Evolutionary conservation across 2,797 vertebrate genomes (phyloP), one percentile per base, ranked within the genome.

Genomic region (Poeciliopsis presidionis): DNA sequence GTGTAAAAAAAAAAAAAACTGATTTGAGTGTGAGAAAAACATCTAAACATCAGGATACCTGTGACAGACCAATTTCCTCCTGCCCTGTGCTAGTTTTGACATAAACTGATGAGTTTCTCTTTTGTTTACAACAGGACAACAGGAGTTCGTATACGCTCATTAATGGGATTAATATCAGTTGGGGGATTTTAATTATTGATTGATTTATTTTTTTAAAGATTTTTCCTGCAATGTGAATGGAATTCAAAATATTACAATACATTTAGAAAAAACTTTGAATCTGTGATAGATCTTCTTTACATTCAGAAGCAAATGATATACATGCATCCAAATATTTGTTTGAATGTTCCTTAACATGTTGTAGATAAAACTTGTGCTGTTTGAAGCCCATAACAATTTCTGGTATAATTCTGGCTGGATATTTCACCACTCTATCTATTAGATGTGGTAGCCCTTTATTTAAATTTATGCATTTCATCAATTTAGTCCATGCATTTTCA

Each of bases 21-120:
- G 79, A 36, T 65, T 65, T 39, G 9, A 25, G 8, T 22, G 0
- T 41, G 8, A 67, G 18, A 41, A 41, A 67, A 41, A 18, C 18
- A 20, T 65, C 59, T 80, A n/a, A 45, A 89, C 89, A 87, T 89
- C 72, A 82, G 91, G 89, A 89, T 84, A 46, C 73, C 67, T 75
- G 45, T 75, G 82, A 86, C 85, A 80, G 80, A 61, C 69, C 0
- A 49, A 70, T 81, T 86, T 87, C 65, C 77, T 79, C 53, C 51
- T 83, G 69, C 79, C 80, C 33, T 39, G n/a, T 73, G 55, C 84
- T 81, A 84, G 78, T 73, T 78, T 25, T 83, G 39, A 87, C 79
- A 76, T 36, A 43, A 63, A 70, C 59, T 20, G 59, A 85, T 41
- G 33, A 25, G 49, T 4, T 12, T 70, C 72, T 75, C 63, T 73